Evolutionary conservation across 2,797 vertebrate species (phyloP).

Genomic region (Microctenopoma lineatum): DNA sequence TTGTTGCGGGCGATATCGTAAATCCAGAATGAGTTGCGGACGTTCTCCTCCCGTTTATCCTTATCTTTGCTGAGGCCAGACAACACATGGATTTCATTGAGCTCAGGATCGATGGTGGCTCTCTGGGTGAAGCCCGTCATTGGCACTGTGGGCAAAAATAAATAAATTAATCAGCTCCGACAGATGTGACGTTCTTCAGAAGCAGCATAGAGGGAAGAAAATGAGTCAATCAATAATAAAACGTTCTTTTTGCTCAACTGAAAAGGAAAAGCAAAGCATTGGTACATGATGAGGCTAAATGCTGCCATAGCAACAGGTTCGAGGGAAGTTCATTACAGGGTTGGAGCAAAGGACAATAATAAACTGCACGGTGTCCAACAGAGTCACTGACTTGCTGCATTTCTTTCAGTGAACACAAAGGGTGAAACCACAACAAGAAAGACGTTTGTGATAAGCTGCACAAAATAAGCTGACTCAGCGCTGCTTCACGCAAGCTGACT

Average conservation of each 20-base stretch:
- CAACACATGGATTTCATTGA: conserved; percentile 98
- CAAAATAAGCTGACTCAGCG: too few species aligned
- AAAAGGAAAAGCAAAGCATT: too few species aligned
- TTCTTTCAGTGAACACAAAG: too few species aligned
- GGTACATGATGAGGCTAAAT: too few species aligned
- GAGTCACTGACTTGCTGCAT: too few species aligned
- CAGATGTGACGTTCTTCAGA: not conserved
- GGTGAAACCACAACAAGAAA: too few species aligned
- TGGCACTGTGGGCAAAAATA: conserved; percentile 83
- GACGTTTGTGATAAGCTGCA: too few species aligned
- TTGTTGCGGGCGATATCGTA: conserved; percentile 98
- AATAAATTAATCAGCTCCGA: not conserved
- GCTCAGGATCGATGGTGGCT: conserved; percentile 97
- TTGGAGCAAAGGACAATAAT: too few species aligned
- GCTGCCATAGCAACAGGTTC: too few species aligned
- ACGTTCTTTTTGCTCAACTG: not conserved
- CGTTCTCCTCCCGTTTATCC: conserved; percentile 97
- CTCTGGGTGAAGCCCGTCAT: conserved; percentile 99
- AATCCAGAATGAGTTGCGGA: conserved; percentile 99
- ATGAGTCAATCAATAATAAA: conserved; percentile 1
- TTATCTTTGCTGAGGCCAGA: conserved; percentile 99
- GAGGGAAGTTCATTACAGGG: too few species aligned
- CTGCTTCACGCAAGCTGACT: too few species aligned
- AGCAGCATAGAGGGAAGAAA: not conserved
- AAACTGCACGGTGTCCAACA: too few species aligned